Conservation (phyloP, 2,113 vertebrate genomes). For the Toxotes jaculatrix region DNA sequence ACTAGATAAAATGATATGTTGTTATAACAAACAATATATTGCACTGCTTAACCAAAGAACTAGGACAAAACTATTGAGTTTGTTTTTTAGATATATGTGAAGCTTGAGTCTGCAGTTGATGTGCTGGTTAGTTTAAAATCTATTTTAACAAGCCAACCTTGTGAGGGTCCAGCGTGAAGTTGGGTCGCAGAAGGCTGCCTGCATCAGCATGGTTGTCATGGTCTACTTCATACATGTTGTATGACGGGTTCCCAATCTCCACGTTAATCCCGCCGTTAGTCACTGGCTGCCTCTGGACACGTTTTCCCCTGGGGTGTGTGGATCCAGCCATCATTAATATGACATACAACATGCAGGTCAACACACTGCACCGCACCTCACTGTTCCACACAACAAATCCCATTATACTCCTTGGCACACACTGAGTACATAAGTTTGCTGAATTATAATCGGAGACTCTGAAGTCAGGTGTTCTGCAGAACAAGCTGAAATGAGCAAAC, state of each 20-base stretch:
- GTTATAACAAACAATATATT: neutral
- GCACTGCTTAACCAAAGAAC: neutral
- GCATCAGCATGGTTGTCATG: conserved; percentile 93
- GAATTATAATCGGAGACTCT: conserved; percentile 35
- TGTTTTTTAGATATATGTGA: too few relatives aligned
- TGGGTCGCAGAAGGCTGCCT: conserved; percentile 92
- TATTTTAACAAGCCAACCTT: conserved; percentile 86
- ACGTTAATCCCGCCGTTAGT: conserved; percentile 97
- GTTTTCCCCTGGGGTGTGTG: conserved; percentile 89
- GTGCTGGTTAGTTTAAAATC: neutral
- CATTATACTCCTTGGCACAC: neutral
- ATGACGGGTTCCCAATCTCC: conserved; percentile 98
- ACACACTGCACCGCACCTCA: conserved; percentile 1
- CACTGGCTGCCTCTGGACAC: conserved; percentile 96
- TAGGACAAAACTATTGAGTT: neutral
- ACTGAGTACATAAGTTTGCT: conserved; percentile 3
- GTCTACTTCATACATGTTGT: conserved; percentile 99
- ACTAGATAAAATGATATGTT: neutral
- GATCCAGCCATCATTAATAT: conserved; percentile 40
- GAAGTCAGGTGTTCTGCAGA: neutral
- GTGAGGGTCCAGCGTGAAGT: conserved; percentile 94
- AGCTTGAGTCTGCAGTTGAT: neutral
- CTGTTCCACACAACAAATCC: conserved; percentile 26
- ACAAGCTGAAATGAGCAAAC: conserved; percentile 2
- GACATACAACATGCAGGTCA: conserved; percentile 37